These are phyloP conservation scores for Hyles vespertilio DNA, from an alignment of 1,140 invertebrate genomes.

Conservation along the genomic window DNA sequence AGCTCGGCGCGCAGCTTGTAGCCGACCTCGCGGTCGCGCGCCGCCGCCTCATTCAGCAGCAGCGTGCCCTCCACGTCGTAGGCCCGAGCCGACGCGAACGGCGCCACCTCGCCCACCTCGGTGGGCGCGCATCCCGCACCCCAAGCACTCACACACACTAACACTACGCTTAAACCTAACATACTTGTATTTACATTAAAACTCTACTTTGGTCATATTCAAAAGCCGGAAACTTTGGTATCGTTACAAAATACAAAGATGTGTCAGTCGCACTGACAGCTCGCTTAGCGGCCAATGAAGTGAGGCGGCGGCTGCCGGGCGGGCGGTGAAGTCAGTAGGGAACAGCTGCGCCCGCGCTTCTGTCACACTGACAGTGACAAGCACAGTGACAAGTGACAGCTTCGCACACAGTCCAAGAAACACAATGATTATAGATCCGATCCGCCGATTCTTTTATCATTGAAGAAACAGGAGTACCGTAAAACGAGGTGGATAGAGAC, in stretches of 20 bases:
- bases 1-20: constrained; percentile 35
- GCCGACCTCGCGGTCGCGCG: constrained; percentile 30
- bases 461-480: no score
- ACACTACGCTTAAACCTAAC: neutral
- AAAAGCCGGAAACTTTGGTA: constrained; percentile 8
- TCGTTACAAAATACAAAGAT: neutral
- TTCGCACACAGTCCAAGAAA: no score
- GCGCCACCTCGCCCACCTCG: neutral
- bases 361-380: no score
- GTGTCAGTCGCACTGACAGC: no score
- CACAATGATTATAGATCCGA: no score
- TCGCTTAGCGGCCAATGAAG: no score
- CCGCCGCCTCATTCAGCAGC: constrained; percentile 31
- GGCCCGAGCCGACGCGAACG: constrained; percentile 1
- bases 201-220: neutral
- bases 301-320: no score
- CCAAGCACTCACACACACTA: neutral
- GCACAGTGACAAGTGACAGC: no score
- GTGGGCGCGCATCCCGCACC: neutral
- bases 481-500: no score
- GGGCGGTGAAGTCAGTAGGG: no score
- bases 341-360: no score
- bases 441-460: no score
- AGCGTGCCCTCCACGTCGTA: constrained; percentile 36
- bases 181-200: neutral